Percentiles rank a stretch among this genome's conserved stretches.
Evolutionary conservation across 2,113 vertebrate genomes (phyloP).

Genomic region (Passerina amoena): DNA sequence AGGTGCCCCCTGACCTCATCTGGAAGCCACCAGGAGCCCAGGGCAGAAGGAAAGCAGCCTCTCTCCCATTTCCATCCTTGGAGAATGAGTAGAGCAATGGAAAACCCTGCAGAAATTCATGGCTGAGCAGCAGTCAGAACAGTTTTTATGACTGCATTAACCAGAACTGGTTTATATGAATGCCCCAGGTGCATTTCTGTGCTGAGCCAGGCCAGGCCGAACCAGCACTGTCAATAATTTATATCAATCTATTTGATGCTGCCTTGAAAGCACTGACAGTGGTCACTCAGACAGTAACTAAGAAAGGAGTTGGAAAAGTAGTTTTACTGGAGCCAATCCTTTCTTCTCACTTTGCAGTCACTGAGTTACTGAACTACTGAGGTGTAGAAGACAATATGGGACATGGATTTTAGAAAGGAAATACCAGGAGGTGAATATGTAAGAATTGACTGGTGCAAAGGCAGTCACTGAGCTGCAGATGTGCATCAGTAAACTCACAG

Average conservation of each 20-base stretch:
- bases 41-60: not conserved
- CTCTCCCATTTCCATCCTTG: not conserved
- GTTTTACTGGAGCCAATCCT: not conserved
- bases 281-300: not conserved
- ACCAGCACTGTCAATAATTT: not conserved
- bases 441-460: not conserved
- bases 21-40: not conserved
- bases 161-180: not conserved
- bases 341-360: not conserved
- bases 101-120: not conserved
- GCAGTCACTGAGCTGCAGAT: not conserved
- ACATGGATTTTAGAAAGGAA: conserved; percentile 5
- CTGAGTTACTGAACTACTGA: conserved; percentile 2
- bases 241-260: not conserved
- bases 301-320: not conserved
- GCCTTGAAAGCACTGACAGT: not conserved
- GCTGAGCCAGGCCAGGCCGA: not conserved
- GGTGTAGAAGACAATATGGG: not conserved
- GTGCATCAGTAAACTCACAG: not conserved
- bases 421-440: not conserved
- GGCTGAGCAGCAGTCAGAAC: not conserved
- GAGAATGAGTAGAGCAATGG: not conserved
- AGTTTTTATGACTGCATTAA: not conserved
- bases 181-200: not conserved
- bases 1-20: not conserved